phyloP scores from a whole-genome alignment of 1,140 invertebrate genomes.

The Coptotermes formosanus region DNA sequence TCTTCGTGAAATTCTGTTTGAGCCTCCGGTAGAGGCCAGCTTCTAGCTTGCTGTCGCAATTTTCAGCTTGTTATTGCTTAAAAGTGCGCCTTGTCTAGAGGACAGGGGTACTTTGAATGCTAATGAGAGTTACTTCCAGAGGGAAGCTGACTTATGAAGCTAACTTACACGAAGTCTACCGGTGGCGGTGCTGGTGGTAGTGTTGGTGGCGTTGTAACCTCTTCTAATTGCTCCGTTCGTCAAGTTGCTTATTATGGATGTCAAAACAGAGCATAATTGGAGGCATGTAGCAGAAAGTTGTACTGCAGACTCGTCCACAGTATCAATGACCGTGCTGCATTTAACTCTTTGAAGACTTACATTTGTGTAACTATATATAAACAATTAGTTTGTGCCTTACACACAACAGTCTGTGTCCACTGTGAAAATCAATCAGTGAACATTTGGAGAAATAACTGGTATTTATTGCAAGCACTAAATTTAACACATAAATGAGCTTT shows the following conservation, averaged over 20 bases:
- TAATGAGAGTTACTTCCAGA: neutral
- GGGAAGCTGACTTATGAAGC: neutral
- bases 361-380: too few species aligned
- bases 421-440: too few species aligned
- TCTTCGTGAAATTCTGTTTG: neutral
- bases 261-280: neutral
- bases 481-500: too few species aligned
- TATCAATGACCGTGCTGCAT: too few species aligned
- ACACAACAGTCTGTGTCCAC: too few species aligned
- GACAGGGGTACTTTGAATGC: neutral
- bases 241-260: neutral
- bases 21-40: neutral
- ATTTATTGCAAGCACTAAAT: too few species aligned
- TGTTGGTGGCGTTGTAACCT: neutral
- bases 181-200: too few species aligned
- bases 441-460: too few species aligned
- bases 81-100: neutral
- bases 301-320: neutral
- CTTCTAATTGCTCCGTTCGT: neutral
- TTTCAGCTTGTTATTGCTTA: neutral
- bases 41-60: neutral
- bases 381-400: too few species aligned
- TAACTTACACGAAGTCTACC: neutral
- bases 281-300: neutral
- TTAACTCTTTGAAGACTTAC: too few species aligned